Evolutionary conservation across 2,797 vertebrate species (phyloP).

Genomic region (Apodemus agrarius): DNA sequence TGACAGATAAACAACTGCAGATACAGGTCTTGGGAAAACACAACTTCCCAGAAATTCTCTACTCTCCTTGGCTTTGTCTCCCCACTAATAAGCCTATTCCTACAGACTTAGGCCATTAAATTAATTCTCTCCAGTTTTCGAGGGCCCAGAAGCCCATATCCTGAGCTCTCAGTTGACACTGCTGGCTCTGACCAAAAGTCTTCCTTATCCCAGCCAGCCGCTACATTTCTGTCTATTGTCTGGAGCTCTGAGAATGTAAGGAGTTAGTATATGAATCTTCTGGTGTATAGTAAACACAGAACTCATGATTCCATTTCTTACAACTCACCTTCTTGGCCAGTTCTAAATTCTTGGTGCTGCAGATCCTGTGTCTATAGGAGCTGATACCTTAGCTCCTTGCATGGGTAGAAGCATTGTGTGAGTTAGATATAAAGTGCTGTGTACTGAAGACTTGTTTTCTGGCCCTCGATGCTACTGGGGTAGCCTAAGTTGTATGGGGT

Average conservation of each 20-base stretch:
- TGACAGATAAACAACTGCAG: neutral
- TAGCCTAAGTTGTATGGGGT: neutral
- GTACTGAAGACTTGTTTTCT: neutral
- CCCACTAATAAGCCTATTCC: neutral
- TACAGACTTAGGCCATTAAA: neutral
- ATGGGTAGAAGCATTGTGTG: neutral
- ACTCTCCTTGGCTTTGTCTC: neutral
- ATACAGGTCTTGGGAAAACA: neutral
- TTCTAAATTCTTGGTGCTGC: neutral
- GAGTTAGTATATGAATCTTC: neutral
- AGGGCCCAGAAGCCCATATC: neutral
- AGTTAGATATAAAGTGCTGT: neutral
- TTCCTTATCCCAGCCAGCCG: neutral
- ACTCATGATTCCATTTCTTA: conserved; percentile 10
- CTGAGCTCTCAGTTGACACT: neutral
- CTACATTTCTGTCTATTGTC: neutral
- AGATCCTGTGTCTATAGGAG: neutral
- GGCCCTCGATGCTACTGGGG: neutral
- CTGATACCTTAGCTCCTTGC: neutral
- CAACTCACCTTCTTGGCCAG: neutral
- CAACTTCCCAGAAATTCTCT: neutral
- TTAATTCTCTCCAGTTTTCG: neutral
- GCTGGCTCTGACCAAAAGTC: too few species aligned
- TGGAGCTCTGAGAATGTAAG: neutral
- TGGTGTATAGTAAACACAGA: neutral